Conservation (phyloP, 1,140 invertebrate genomes). For the Daktulosphaira vitifoliae region DNA sequence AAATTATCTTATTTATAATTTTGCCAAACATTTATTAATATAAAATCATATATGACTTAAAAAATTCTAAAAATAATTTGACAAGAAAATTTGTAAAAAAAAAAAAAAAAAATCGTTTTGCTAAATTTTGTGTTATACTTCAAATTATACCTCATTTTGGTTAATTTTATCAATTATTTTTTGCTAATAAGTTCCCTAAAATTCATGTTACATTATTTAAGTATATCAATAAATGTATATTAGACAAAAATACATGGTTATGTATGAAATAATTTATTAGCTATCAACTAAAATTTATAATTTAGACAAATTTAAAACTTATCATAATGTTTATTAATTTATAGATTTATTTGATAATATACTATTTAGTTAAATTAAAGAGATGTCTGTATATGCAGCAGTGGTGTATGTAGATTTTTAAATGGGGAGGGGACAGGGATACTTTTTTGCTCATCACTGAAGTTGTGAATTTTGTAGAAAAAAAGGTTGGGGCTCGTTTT, state of each 20-base stretch:
- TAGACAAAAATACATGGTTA: constrained; percentile 1
- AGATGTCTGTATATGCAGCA: too few relatives aligned
- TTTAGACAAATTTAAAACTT: too few relatives aligned
- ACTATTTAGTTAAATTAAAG: too few relatives aligned
- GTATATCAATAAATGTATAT: constrained; percentile 15
- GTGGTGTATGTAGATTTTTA: too few relatives aligned
- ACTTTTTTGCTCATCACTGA: too few relatives aligned
- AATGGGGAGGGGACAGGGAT: too few relatives aligned
- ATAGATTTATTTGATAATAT: too few relatives aligned
- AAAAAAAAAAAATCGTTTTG: neutral
- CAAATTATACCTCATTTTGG: constrained; percentile 3
- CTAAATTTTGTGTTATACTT: constrained; percentile 15
- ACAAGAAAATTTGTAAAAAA: constrained; percentile 14
- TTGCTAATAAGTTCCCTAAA: constrained; percentile 1
- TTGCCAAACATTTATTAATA: constrained; percentile 12
- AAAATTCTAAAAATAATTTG: constrained; percentile 7
- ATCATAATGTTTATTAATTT: too few relatives aligned
- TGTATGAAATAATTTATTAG: too few relatives aligned
- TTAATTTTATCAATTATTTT: constrained; percentile 15
- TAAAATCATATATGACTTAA: constrained; percentile 22
- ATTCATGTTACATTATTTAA: neutral
- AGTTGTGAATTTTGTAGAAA: too few relatives aligned
- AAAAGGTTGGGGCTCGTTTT: too few relatives aligned
- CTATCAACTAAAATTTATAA: too few relatives aligned
- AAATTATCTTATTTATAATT: constrained; percentile 11